Conservation (phyloP, 1,140 invertebrate species). For the Caenorhabditis remanei region DNA sequence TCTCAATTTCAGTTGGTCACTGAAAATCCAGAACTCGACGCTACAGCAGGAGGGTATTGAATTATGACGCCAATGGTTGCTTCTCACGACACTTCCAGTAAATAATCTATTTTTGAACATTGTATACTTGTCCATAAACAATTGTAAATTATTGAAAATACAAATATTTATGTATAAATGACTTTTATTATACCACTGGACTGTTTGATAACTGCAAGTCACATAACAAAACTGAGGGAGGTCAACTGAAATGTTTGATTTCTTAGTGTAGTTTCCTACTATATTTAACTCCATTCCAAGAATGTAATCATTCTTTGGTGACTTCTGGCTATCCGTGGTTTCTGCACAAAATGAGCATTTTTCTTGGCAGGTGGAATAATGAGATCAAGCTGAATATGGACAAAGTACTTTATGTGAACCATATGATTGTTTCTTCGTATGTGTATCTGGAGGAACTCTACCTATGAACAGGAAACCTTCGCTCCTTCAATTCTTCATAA, state of each 20-base stretch:
- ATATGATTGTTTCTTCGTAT: not conserved
- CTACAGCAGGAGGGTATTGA: not conserved
- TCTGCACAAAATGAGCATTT: not conserved
- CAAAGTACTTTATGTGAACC: too few species aligned
- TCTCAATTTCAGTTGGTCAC: not conserved
- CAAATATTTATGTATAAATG: too few species aligned
- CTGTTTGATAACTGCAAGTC: too few species aligned
- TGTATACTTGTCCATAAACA: not conserved
- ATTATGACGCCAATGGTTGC: not conserved
- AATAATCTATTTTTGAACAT: not conserved
- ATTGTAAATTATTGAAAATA: too few species aligned
- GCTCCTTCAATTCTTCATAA: constrained; percentile 2
- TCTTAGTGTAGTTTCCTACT: too few species aligned
- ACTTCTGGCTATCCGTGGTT: too few species aligned
- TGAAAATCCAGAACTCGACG: not conserved
- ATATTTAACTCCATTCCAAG: too few species aligned
- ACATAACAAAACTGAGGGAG: too few species aligned
- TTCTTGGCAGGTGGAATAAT: not conserved
- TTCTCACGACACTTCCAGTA: too few species aligned
- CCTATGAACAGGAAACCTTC: not conserved
- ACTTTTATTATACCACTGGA: too few species aligned
- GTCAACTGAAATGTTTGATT: too few species aligned
- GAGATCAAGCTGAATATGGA: not conserved
- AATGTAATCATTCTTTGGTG: too few species aligned
- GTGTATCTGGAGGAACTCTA: constrained; percentile 8